Evolutionary conservation across 2,113 vertebrate species (phyloP), one percentile per base, ranked within the genome.

Genomic region (Oryzias woworae): DNA sequence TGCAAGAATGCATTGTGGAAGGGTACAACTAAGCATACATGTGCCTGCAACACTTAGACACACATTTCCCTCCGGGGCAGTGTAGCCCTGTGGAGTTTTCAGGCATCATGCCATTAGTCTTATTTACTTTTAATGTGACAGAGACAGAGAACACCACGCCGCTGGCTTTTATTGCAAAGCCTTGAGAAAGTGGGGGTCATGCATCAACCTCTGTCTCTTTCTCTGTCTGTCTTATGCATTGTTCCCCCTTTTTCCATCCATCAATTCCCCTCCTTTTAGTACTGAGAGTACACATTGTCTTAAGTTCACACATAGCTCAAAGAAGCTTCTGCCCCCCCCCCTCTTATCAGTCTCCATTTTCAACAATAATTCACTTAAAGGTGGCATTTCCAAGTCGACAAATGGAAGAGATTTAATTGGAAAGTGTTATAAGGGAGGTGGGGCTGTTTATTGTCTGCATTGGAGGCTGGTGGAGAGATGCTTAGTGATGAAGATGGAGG

Each of bases 41-140:
- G 36, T 36, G 36, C 36, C 36, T 44, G 50, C 48, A 58, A 1
- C 42, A 53, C 44, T 3, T 14, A 22, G n/a, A 52, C 56, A 63
- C 69, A 78, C 51, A 46, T 61, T 78, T 70, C 24, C 70, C 73
- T 71, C 54, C 42, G 12, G 77, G 78, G 41, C 82, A 68, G 59
- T 53, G 17, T 43, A 61, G 49, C 59, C 81, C 69, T 51, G 71
- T 71, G 66, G 73, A 78, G 74, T 66, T 74, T 84, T 80, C 66
- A 36, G 7, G 70, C 79, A 65, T 75, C 70, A 58, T 60, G 73
- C 75, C 73, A 86, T 88, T 86, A 83, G 77, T 88, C 86, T 88
- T 86, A 83, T 88, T 86, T 88, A 86, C 83, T 84, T 88, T 84
- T 82, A 88, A 84, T 88, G 79, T 86, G 83, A 86, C 83, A 88